Evolutionary conservation across 2,113 vertebrate genomes (phyloP).

Genomic region (Smithornis capensis): DNA sequence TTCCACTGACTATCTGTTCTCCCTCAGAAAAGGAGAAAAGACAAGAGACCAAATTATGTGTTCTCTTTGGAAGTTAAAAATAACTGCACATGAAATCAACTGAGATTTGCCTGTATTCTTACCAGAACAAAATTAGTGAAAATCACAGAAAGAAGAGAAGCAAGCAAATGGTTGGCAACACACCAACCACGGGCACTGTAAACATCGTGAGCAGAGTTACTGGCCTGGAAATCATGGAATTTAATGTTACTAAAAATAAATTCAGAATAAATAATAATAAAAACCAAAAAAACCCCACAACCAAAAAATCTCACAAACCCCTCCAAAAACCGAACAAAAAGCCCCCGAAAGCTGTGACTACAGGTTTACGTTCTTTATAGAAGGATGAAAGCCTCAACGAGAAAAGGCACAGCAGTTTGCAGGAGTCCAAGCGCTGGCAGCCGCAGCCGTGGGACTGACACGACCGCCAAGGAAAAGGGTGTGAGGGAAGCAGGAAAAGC

Average conservation of each 20-base stretch:
- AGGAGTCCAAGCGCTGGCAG: not conserved
- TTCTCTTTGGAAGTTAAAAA: not conserved
- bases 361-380: not conserved
- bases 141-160: not conserved
- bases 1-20: not conserved
- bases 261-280: not conserved
- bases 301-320: no score
- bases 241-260: not conserved
- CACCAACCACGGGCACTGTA: no score
- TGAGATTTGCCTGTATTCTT: not conserved
- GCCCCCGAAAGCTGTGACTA: rapidly evolving
- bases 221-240: not conserved
- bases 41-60: not conserved
- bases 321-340: not conserved
- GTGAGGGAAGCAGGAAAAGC: rapidly evolving
- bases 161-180: not conserved
- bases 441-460: not conserved
- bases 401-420: not conserved
- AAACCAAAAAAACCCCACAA: no score
- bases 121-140: not conserved
- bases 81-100: not conserved
- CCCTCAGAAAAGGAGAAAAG: not conserved
- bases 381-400: not conserved
- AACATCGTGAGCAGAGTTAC: rapidly evolving
- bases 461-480: rapidly evolving